Evolutionary conservation across 2,113 vertebrate species (phyloP), one percentile per base, ranked within the genome.

Genomic region (Pogona vitticeps): DNA sequence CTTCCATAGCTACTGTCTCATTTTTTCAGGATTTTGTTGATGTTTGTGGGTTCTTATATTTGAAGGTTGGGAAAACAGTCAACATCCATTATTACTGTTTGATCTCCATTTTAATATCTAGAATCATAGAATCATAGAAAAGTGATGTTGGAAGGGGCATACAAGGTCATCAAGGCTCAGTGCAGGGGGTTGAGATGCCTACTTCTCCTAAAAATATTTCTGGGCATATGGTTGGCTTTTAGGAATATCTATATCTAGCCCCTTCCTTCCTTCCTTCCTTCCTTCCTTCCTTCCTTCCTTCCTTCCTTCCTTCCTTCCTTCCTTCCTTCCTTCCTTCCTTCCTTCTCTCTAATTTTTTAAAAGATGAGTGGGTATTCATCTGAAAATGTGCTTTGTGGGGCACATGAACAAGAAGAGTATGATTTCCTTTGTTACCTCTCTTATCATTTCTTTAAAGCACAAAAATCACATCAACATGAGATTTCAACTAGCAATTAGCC

Each of bases 401-500:
- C 56, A 72, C 70, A 36, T 7, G 46, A 80, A 77, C 85, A 80
- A 38, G 59, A 0, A 1, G 20, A 78, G 59, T 76, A 75, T 52
- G 79, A 28, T 77, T 18, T 21, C 36, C 58, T 26, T 83, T 86
- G 78, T 87, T 82, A 10, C 28, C 42, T 72, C 77, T 18, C 36
- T 85, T 85, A 90, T 91, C 90, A 58, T 1, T 88, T 94, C 91
- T 94, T 90, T 89, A 93, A 90, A 93, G 90, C 0, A 0, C 89
- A 89, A 93, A 92, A 94, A 92, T 78, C 82, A 73, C 76, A 84
- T 80, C 73, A 18, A 82, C 65, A 84, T 90, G 59, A 86, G 86
- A 88, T 83, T 91, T 90, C 88, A 87, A 88, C 81, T 84, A 92
- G 67, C 28, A 73, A 88, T 92, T 92, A 92, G 94, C 89, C 63